phyloP scores from a whole-genome alignment of 2,113 vertebrate species.

The Caracal caracal region DNA sequence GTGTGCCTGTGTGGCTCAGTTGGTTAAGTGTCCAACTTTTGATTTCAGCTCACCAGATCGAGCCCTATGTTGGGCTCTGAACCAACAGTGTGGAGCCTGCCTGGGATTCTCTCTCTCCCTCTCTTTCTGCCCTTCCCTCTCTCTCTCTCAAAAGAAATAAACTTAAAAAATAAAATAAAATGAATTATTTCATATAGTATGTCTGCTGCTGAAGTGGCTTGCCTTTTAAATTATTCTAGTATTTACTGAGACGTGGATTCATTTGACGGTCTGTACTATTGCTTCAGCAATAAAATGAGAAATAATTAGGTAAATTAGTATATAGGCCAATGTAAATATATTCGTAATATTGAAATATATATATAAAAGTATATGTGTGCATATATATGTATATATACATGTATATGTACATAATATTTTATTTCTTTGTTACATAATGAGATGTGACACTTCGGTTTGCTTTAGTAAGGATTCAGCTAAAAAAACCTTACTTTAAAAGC shows the following conservation, averaged over 20 bases:
- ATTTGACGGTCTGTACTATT: conserved; percentile 11
- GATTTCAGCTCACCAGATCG: too few relatives aligned
- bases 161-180: too few relatives aligned
- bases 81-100: too few relatives aligned
- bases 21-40: too few relatives aligned
- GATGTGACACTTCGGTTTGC: not conserved
- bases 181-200: not conserved
- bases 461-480: not conserved
- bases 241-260: not conserved
- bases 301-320: conserved; percentile 25
- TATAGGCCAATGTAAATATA: not conserved
- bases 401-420: conserved; percentile 14
- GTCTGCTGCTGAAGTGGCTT: not conserved
- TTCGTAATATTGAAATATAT: not conserved
- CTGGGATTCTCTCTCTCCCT: too few relatives aligned
- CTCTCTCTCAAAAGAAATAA: too few relatives aligned
- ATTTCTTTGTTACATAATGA: conserved; percentile 22
- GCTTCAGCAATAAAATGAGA: not conserved
- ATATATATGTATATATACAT: not conserved
- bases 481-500: conserved; percentile 24
- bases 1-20: too few relatives aligned
- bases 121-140: too few relatives aligned
- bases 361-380: not conserved
- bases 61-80: too few relatives aligned
- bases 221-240: not conserved